Evolutionary conservation across 2,888 invertebrate species (phyloP), one percentile per base, ranked within the genome.

Genomic region (Beris chalybata): DNA sequence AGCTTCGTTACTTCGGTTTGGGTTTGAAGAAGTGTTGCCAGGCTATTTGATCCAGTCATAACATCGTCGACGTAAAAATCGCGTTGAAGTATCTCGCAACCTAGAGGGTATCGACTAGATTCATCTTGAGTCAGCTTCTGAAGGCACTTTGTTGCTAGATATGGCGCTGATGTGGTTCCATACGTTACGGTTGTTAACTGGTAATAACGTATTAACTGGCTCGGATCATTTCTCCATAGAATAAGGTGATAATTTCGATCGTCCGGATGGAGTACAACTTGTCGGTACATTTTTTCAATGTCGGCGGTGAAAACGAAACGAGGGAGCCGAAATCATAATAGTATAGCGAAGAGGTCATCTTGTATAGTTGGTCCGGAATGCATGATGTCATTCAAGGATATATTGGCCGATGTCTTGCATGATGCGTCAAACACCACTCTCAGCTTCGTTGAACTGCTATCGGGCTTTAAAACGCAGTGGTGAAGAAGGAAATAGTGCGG

Each of bases 91-190:
- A 72, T 75, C 79, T 78, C 79, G 78, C 77, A 76, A 75, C 72
- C 75, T 77, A 75, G 81, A 81, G 82, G 81, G 78, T 78, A 82
- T 81, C 77, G 79, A 81, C 81, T 82, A 81, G 80, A 77, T 76
- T 77, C 78, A 81, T 82, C 82, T 81, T 76, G 77, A 74, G 76
- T 76, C 75, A 74, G 58, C 74, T 72, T 74, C 74, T 74, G 75
- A 78, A 76, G 75, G 72, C 71, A 73, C 71, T 74, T 74, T 74
- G 74, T 74, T 75, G 74, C 72, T 70, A 74, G 79, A 82, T 82
- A 76, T 74, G 77, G 76, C 76, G 52, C 74, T 71, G 69, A 73
- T 71, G 76, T 70, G 74, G 72, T 69, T 72, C 68, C 44, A 45
- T 61, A 61, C 32, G 58, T 54, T 22, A 54, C 48, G 12, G 65